Conservation (phyloP, 2,888 invertebrate species). For the Hypsopygia costalis region DNA sequence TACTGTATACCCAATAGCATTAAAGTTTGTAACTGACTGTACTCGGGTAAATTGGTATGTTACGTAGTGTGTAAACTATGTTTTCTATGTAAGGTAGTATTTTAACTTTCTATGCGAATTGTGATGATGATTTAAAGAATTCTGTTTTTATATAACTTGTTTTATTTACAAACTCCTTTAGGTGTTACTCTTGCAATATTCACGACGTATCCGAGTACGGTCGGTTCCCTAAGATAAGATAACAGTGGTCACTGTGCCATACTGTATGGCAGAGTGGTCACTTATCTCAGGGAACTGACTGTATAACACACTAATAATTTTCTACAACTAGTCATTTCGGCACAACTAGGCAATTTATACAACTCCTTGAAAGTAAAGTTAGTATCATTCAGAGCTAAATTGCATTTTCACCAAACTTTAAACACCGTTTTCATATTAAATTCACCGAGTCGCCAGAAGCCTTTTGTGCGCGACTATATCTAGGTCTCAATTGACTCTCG, state of each 20-base stretch:
- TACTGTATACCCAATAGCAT: conserved; percentile 12
- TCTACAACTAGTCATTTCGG: too few species aligned
- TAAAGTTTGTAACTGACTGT: conserved; percentile 14
- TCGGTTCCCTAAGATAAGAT: too few species aligned
- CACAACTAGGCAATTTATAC: too few species aligned
- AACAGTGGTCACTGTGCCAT: too few species aligned
- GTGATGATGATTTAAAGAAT: conserved; percentile 61
- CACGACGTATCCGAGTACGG: too few species aligned
- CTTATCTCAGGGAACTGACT: too few species aligned
- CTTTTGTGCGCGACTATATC: conserved; percentile 2
- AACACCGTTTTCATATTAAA: conserved; percentile 1
- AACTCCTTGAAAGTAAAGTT: background rate
- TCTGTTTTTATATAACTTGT: conserved; percentile 52
- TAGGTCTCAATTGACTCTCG: conserved; percentile 4
- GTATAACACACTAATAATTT: too few species aligned
- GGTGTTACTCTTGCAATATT: too few species aligned
- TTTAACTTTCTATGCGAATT: conserved; percentile 62
- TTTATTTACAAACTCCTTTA: conserved; percentile 30
- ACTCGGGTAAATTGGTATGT: conserved; percentile 15
- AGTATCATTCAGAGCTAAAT: conserved; percentile 1
- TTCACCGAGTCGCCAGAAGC: background rate
- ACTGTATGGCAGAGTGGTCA: too few species aligned
- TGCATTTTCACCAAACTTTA: conserved; percentile 6
- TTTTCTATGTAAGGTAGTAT: conserved; percentile 44
- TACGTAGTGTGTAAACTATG: conserved; percentile 20